Conservation (phyloP, 1,140 invertebrate genomes). For the Aphelenchoides avenae region DNA sequence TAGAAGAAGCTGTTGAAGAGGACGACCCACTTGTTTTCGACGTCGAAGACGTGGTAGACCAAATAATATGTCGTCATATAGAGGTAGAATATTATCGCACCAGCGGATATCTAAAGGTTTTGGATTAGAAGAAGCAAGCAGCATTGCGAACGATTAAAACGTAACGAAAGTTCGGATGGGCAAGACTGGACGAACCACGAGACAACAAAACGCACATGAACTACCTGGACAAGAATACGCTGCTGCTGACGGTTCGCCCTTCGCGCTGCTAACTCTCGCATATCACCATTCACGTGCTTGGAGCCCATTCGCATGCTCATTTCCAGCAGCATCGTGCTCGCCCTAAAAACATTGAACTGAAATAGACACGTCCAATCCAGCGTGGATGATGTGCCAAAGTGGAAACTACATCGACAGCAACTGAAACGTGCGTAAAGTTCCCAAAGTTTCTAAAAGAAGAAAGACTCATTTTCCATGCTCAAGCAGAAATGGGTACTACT, state of each 20-base stretch:
- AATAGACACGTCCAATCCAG: too few species aligned
- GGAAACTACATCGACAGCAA: too few species aligned
- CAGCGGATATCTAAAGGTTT: constrained; percentile 53
- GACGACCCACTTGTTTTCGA: constrained; percentile 55
- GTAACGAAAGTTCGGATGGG: not conserved
- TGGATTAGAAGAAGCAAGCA: too few species aligned
- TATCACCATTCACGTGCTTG: constrained; percentile 46
- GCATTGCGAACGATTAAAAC: too few species aligned
- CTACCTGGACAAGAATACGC: constrained; percentile 54
- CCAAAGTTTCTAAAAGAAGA: not conserved
- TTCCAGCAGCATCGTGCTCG: constrained; percentile 57
- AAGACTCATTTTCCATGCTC: not conserved
- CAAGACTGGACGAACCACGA: constrained; percentile 2
- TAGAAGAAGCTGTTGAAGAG: constrained; percentile 59
- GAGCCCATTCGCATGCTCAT: constrained; percentile 59
- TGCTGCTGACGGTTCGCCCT: constrained; percentile 55
- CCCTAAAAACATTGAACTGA: constrained; percentile 46
- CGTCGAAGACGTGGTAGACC: constrained; percentile 50
- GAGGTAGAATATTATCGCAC: constrained; percentile 56
- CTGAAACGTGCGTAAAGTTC: too few species aligned
- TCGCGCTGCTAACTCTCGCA: constrained; percentile 50
- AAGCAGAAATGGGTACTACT: not conserved
- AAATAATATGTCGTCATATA: constrained; percentile 58
- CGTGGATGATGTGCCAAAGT: too few species aligned
- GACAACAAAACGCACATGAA: constrained; percentile 2